These are phyloP conservation scores for Eubasilissa regina DNA, from an alignment of 1,140 invertebrate species.

Conservation along the genomic window DNA sequence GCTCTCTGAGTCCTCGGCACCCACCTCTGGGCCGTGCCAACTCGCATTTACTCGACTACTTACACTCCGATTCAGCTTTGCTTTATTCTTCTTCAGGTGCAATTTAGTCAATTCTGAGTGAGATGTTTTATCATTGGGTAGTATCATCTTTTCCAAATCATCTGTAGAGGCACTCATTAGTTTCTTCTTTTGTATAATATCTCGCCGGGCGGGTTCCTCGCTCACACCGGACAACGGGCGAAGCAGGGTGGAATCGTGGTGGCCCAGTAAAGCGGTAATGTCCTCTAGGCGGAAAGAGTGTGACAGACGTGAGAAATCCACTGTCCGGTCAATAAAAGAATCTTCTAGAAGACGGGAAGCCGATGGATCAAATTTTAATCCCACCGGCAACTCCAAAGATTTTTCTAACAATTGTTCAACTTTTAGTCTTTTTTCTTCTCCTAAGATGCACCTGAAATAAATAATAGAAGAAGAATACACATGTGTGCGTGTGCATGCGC, in stretches of 20 bases:
- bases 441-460: conserved; percentile 67
- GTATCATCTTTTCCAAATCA: conserved; percentile 37
- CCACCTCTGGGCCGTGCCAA: background rate
- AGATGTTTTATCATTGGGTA: background rate
- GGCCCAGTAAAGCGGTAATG: conserved; percentile 70
- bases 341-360: conserved; percentile 66
- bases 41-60: background rate
- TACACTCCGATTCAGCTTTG: conserved; percentile 27
- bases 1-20: conserved; percentile 80
- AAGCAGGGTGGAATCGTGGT: conserved; percentile 62
- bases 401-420: conserved; percentile 71
- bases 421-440: conserved; percentile 70
- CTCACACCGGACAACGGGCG: background rate
- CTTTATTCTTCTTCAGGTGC: conserved; percentile 48
- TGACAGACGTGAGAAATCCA: conserved; percentile 63
- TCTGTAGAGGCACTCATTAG: conserved; percentile 31
- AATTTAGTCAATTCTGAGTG: conserved; percentile 18
- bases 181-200: conserved; percentile 33
- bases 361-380: conserved; percentile 67
- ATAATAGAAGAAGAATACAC: background rate
- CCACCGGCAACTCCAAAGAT: conserved; percentile 69
- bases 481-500: no score
- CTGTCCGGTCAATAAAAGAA: conserved; percentile 66
- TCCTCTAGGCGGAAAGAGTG: conserved; percentile 69
- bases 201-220: conserved; percentile 50